Base-by-base conservation (phyloP, 53 echinoderm and acorn worm species). In the Temnopleurus reevesii region DNA sequence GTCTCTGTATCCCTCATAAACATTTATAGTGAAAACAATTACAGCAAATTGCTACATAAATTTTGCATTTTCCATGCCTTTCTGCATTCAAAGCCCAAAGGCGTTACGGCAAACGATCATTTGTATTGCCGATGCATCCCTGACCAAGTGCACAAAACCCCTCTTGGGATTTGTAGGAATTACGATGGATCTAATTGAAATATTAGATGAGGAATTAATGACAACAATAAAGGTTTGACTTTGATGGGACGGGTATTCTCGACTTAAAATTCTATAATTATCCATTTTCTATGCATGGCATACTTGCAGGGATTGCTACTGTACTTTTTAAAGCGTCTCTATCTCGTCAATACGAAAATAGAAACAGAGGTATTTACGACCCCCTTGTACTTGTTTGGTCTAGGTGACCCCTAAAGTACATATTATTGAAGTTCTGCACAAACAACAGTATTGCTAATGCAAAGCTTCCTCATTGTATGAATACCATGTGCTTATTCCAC, bases 391-490 rank as follows among this genome's bases (percentile, higher is more conserved):
- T 59, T 59, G 86, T 45, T 85, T 85, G 61, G 86, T 45, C 61
- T 46, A 2, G 38, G 86, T 85, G 86, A 85, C 59, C 86, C 53
- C 59, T 61, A 85, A 85, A 85, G 86, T 85, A 85, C 86, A 85
- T 85, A 85, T 59, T 43, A 85, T 85, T 59, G 59, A 85, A 85
- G 45, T 85, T 46, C 29, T 59, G 45, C 35, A 59, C 63, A 85
- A 85, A 85, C 86, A 79, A 79, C n/a, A 45, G 34, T 85, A 19
- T 36, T 55, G 21, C 21, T 21, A 59, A 85, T 60, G 61, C 86
- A 85, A 61, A 85, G 61, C 86, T 85, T 85, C 86, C 86, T 85
- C 61, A 61, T 85, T 57, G 86, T 38, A 49, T 43, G 61, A 85
- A 60, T 60, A 61, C 86, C 61, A 43, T 61, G 46, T 17, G 18